These are phyloP conservation scores for Mayetiola destructor DNA, from an alignment of 2,888 invertebrate genomes.

Conservation along the genomic window DNA sequence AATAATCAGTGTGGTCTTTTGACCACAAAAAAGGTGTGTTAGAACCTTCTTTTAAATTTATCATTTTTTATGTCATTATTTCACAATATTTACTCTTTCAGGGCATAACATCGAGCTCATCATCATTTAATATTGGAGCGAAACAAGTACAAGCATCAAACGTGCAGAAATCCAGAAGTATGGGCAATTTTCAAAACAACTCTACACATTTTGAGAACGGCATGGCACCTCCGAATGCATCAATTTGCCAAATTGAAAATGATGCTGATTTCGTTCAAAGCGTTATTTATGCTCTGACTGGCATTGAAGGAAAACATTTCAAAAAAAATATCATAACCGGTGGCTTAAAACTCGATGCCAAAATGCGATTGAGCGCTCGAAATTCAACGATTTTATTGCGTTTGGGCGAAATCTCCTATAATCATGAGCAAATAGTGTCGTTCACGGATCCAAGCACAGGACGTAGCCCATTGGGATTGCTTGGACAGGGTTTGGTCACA, in stretches of 20 bases:
- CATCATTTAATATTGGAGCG: conserved; percentile 6
- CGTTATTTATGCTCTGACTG: conserved; percentile 73
- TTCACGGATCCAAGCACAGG: conserved; percentile 62
- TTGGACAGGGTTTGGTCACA: conserved; percentile 74
- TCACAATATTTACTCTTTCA: too few relatives aligned
- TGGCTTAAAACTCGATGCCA: conserved; percentile 46
- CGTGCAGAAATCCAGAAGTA: conserved; percentile 2
- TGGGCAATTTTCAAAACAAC: conserved; percentile 3
- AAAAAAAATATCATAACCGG: conserved; percentile 47
- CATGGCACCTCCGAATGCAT: neutral
- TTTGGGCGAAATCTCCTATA: conserved; percentile 64
- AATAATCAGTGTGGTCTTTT: too few relatives aligned
- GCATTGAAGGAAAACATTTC: conserved; percentile 66
- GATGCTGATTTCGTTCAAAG: conserved; percentile 49
- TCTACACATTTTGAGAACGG: neutral
- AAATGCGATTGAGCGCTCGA: conserved; percentile 39
- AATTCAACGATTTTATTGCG: conserved; percentile 52
- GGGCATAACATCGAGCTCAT: neutral
- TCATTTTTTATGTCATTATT: too few relatives aligned
- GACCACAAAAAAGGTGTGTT: neutral
- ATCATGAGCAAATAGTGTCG: conserved; percentile 63
- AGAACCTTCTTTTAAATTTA: too few relatives aligned
- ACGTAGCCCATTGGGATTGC: conserved; percentile 51
- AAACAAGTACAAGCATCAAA: neutral
- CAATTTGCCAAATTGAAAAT: neutral